Percentiles rank a stretch among this genome's conserved stretches.
phyloP scores from a whole-genome alignment of 2,888 invertebrate genomes.

The Pterostichus madidus region DNA sequence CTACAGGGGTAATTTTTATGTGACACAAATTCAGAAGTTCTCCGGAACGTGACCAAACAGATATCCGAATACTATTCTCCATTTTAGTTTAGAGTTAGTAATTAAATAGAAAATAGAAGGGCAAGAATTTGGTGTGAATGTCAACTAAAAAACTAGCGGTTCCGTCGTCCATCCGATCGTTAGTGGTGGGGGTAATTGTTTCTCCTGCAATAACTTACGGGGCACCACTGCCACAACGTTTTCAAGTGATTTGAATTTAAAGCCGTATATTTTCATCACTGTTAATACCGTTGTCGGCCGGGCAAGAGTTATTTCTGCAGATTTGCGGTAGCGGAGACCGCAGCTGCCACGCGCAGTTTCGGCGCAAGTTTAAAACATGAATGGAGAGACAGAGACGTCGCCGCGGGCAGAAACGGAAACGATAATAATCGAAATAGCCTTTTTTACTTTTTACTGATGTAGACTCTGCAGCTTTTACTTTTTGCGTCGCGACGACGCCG shows the following conservation, averaged over 20 bases:
- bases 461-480: conserved; percentile 45
- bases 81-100: too few relatives aligned
- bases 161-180: not conserved
- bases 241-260: conserved; percentile 64
- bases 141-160: too few relatives aligned
- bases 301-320: conserved; percentile 60
- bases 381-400: conserved; percentile 25
- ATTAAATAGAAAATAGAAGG: too few relatives aligned
- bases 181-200: conserved; percentile 8
- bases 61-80: too few relatives aligned
- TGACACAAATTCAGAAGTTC: too few relatives aligned
- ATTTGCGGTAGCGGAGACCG: conserved; percentile 46
- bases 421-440: conserved; percentile 62
- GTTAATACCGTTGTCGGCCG: conserved; percentile 62
- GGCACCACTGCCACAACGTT: conserved; percentile 16
- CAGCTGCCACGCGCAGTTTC: conserved; percentile 49
- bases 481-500: conserved; percentile 41
- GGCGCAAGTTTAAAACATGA: conserved; percentile 46
- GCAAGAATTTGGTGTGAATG: too few relatives aligned
- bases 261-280: conserved; percentile 65
- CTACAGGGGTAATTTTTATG: too few relatives aligned
- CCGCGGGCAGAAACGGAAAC: conserved; percentile 47
- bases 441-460: conserved; percentile 57
- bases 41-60: too few relatives aligned
- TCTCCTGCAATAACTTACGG: conserved; percentile 33